Conservation (phyloP, 2,797 vertebrate genomes). For the Cuniculus paca region DNA sequence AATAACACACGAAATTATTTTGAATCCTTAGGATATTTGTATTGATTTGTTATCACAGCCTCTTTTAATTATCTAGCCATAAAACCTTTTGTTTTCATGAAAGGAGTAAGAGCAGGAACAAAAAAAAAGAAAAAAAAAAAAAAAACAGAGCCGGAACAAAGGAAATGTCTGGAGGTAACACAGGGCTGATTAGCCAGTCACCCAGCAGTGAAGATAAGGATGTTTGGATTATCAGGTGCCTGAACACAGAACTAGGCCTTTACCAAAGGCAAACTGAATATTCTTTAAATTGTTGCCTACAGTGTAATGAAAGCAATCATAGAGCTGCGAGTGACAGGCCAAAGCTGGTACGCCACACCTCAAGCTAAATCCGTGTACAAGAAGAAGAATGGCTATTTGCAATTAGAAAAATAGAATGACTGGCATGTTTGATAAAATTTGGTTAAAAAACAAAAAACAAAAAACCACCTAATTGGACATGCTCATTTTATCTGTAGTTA, state of each 20-base stretch:
- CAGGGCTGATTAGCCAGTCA: background rate
- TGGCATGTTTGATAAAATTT: background rate
- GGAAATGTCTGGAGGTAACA: background rate
- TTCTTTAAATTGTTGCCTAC: background rate
- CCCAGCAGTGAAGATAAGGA: background rate
- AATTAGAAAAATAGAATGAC: background rate
- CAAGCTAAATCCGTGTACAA: background rate
- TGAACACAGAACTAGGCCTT: background rate
- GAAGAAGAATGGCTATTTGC: background rate
- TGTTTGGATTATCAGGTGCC: background rate
- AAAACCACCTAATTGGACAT: background rate
- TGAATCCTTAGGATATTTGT: background rate
- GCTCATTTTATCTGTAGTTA: background rate
- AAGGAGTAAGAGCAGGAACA: background rate
- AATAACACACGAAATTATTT: background rate
- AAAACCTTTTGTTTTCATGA: background rate
- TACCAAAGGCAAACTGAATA: background rate
- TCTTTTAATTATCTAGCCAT: background rate
- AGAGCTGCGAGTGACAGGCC: background rate
- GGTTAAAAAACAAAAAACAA: no score
- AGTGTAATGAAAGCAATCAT: background rate
- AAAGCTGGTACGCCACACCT: background rate
- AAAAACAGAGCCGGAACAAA: background rate
- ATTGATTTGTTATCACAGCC: background rate
- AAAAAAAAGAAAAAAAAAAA: background rate